These are phyloP conservation scores for Speoplatyrhinus poulsoni DNA, from an alignment of 2,113 vertebrate genomes.

Conservation along the genomic window DNA sequence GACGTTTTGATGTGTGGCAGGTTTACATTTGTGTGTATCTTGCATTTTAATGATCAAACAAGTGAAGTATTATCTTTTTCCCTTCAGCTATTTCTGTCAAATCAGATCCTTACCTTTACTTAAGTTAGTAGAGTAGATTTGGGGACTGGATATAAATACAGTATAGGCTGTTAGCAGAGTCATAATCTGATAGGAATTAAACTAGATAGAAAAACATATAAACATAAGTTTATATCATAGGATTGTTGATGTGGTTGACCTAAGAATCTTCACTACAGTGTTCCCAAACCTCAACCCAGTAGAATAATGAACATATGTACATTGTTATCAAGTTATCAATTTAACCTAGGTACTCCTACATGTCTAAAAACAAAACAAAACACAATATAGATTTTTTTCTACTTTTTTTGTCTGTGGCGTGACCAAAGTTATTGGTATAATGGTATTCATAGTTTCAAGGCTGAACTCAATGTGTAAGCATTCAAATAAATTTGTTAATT, in stretches of 20 bases:
- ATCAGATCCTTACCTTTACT: slow-evolving; percentile 59
- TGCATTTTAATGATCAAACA: slow-evolving; percentile 69
- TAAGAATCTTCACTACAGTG: slow-evolving; percentile 26
- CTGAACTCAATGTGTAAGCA: too few species aligned
- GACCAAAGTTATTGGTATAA: slow-evolving; percentile 2
- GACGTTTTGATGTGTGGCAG: slow-evolving; percentile 75
- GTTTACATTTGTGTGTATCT: slow-evolving; percentile 78
- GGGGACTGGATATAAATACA: slow-evolving; percentile 51
- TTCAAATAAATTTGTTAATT: too few species aligned
- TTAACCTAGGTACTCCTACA: slow-evolving; percentile 30
- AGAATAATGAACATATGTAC: slow-evolving; percentile 6
- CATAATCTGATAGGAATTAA: slow-evolving; percentile 60
- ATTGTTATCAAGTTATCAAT: slow-evolving; percentile 41
- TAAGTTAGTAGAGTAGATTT: slow-evolving; percentile 60
- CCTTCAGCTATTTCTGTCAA: slow-evolving; percentile 65
- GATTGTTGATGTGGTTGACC: slow-evolving; percentile 46
- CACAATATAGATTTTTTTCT: not conserved
- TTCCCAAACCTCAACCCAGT: not conserved
- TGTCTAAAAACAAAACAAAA: not conserved
- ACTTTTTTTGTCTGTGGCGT: slow-evolving; percentile 20
- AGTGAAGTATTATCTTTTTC: slow-evolving; percentile 80
- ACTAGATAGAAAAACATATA: slow-evolving; percentile 22
- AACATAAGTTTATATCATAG: slow-evolving; percentile 37
- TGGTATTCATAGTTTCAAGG: not conserved
- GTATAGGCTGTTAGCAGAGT: slow-evolving; percentile 61